Percentiles rank a stretch among this genome's conserved stretches.
Evolutionary conservation across 2,888 invertebrate genomes (phyloP).

Genomic region (Agriotes lineatus): DNA sequence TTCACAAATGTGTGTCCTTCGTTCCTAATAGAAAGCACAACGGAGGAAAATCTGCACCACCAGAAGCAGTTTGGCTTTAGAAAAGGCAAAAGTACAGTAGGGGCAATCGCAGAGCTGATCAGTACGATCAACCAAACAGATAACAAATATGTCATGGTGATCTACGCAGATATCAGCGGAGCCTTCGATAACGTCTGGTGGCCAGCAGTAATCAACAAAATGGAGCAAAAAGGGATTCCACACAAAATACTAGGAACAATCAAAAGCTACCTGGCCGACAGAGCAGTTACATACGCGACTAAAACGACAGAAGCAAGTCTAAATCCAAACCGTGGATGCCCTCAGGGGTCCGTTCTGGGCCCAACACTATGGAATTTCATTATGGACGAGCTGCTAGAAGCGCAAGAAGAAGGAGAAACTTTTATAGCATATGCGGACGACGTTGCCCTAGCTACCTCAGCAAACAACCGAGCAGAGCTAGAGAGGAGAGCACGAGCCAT

Average conservation of each 20-base stretch:
- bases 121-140: background rate
- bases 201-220: background rate
- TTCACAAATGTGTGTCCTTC: no score
- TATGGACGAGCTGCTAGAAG: background rate
- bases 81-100: no score
- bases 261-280: background rate
- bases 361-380: background rate
- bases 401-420: background rate
- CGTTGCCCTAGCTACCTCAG: background rate
- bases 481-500: no score
- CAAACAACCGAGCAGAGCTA: background rate
- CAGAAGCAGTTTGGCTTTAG: no score
- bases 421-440: background rate
- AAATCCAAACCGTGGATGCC: background rate
- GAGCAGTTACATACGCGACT: background rate
- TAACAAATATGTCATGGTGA: background rate
- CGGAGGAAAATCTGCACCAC: background rate
- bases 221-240: background rate
- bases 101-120: background rate
- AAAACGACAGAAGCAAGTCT: background rate
- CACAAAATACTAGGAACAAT: background rate
- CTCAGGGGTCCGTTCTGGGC: background rate
- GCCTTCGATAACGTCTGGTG: no score
- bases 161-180: background rate
- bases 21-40: background rate